Evolutionary conservation across 37 sponge, comb jelly and placozoan species (phyloP).

Genomic region (Tethya wilhelma): DNA sequence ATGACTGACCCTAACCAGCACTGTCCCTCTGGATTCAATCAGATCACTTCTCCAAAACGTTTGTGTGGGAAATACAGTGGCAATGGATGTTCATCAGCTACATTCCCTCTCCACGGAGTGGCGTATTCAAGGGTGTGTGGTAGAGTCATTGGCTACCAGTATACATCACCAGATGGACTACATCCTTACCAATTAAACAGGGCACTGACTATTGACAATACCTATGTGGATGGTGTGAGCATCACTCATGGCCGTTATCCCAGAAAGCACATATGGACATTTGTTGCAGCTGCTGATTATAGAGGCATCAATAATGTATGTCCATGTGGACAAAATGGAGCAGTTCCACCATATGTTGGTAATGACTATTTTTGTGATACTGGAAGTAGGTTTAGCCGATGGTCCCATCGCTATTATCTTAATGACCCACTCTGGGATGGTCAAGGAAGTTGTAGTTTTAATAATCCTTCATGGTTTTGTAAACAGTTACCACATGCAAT

Average conservation of each 20-base stretch:
- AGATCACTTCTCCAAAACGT: background rate
- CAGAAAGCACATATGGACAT: conserved; percentile 39
- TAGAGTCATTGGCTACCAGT: conserved; percentile 51
- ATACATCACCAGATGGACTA: conserved; percentile 22
- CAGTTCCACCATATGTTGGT: background rate
- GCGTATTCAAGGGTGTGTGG: conserved; percentile 58
- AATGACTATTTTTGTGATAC: conserved; percentile 25
- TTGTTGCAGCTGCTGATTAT: background rate
- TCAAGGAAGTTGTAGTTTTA: conserved; percentile 7
- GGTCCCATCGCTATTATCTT: background rate
- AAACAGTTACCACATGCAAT: background rate
- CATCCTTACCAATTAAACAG: too few species aligned
- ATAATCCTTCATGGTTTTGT: conserved; percentile 38
- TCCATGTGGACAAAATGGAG: background rate
- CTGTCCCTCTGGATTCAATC: conserved; percentile 16
- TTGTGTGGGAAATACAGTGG: too few species aligned
- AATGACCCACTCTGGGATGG: conserved; percentile 62
- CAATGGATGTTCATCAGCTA: conserved; percentile 41
- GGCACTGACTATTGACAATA: background rate
- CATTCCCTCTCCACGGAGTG: conserved; percentile 1
- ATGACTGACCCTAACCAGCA: background rate
- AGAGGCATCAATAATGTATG: background rate
- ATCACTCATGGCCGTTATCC: conserved; percentile 23
- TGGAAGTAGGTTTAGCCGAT: background rate
- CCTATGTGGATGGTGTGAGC: conserved; percentile 33